phyloP scores from a whole-genome alignment of 2,113 vertebrate genomes.

The Misgurnus mizolepis region DNA sequence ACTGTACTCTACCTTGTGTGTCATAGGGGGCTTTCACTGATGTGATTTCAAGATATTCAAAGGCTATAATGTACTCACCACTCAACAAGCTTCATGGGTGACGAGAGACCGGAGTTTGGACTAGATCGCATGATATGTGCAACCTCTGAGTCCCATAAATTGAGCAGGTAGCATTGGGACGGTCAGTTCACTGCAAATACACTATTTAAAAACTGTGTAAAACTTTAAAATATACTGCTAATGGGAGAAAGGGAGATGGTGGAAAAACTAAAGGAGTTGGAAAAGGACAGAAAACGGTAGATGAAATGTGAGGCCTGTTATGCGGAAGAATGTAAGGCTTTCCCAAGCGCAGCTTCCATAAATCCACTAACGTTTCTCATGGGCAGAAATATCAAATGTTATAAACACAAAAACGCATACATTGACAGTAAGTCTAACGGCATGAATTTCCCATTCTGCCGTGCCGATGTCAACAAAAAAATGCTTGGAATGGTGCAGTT shows the following conservation, averaged over 20 bases:
- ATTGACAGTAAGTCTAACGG: conserved; percentile 43
- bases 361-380: conserved; percentile 59
- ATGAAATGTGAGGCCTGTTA: conserved; percentile 44
- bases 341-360: conserved; percentile 59
- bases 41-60: conserved; percentile 33
- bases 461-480: conserved; percentile 39
- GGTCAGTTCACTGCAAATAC: conserved; percentile 34
- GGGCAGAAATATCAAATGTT: conserved; percentile 48
- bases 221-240: conserved; percentile 16
- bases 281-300: conserved; percentile 26
- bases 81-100: conserved; percentile 25
- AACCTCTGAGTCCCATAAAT: conserved; percentile 36
- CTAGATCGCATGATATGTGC: conserved; percentile 12
- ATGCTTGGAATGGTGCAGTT: conserved; percentile 43
- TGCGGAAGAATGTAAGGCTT: conserved; percentile 44
- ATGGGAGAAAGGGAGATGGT: conserved; percentile 21
- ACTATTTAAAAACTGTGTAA: conserved; percentile 23
- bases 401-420: conserved; percentile 37
- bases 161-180: conserved; percentile 18
- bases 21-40: background rate
- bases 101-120: conserved; percentile 10
- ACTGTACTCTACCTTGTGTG: background rate
- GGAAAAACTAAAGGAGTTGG: conserved; percentile 11
- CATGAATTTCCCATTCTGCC: conserved; percentile 43
- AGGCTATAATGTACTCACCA: conserved; percentile 28